These are phyloP conservation scores for Bubo bubo DNA, from an alignment of 2,113 vertebrate species.

Conservation along the genomic window DNA sequence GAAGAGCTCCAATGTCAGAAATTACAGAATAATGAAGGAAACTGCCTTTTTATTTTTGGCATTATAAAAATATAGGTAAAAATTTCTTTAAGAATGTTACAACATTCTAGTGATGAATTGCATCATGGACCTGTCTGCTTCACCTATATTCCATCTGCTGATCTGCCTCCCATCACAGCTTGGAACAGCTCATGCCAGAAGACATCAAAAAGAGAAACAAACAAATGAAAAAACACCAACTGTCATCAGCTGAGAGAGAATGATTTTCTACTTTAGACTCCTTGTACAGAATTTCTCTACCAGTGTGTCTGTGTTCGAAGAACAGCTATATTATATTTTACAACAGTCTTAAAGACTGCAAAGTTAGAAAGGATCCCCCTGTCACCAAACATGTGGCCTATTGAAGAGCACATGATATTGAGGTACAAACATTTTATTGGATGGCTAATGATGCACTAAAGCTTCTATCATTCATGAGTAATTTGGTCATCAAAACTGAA, in stretches of 20 bases:
- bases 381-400: background rate
- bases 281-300: background rate
- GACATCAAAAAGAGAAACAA: background rate
- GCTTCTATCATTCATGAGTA: background rate
- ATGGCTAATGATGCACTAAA: background rate
- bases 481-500: background rate
- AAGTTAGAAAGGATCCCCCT: background rate
- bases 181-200: background rate
- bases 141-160: background rate
- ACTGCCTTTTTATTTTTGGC: background rate
- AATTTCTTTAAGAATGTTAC: background rate
- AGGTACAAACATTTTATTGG: background rate
- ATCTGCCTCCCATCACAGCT: background rate
- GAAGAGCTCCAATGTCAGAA: background rate
- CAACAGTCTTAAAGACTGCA: background rate
- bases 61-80: background rate
- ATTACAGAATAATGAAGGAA: background rate
- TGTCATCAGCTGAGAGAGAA: background rate
- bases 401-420: background rate
- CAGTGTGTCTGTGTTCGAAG: background rate
- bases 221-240: background rate
- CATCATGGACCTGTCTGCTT: background rate
- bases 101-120: background rate
- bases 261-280: background rate
- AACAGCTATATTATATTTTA: background rate